Percentiles rank a stretch among this genome's conserved stretches.
phyloP scores from a whole-genome alignment of 2,888 invertebrate genomes.

The Cinara cedri region DNA sequence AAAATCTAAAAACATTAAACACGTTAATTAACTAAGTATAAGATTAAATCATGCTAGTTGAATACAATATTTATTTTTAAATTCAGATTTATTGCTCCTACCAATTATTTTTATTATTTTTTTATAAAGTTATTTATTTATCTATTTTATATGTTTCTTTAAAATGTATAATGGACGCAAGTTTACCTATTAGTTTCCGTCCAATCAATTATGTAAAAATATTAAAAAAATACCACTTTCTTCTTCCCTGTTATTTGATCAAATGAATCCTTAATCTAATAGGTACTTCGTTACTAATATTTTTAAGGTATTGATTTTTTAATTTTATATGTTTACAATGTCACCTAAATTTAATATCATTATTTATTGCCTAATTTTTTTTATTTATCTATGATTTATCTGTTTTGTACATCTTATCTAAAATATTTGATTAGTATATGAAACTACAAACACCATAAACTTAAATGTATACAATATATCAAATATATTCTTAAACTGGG shows the following conservation, averaged over 20 bases:
- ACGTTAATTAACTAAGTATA: constrained; percentile 3
- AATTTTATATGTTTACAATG: constrained; percentile 28
- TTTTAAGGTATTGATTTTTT: constrained; percentile 26
- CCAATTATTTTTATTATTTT: constrained; percentile 4
- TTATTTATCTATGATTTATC: constrained; percentile 19
- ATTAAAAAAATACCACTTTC: not conserved
- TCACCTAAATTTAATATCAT: constrained; percentile 2
- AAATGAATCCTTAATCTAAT: constrained; percentile 28
- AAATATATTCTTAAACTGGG: not conserved
- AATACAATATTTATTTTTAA: not conserved
- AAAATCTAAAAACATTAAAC: not conserved
- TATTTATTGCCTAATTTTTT: constrained; percentile 37
- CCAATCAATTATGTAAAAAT: constrained; percentile 22
- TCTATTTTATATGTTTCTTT: constrained; percentile 17
- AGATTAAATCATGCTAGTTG: not conserved
- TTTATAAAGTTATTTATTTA: constrained; percentile 15
- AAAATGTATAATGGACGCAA: not conserved
- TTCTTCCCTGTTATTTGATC: constrained; percentile 16
- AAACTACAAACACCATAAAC: not conserved
- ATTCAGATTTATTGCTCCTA: not conserved
- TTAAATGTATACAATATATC: constrained; percentile 14
- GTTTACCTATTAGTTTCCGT: constrained; percentile 37
- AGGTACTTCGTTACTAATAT: constrained; percentile 18
- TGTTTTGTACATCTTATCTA: constrained; percentile 15
- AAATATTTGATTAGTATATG: constrained; percentile 40